Conservation (phyloP, 2,888 invertebrate genomes). For the Archips crataeganus region DNA sequence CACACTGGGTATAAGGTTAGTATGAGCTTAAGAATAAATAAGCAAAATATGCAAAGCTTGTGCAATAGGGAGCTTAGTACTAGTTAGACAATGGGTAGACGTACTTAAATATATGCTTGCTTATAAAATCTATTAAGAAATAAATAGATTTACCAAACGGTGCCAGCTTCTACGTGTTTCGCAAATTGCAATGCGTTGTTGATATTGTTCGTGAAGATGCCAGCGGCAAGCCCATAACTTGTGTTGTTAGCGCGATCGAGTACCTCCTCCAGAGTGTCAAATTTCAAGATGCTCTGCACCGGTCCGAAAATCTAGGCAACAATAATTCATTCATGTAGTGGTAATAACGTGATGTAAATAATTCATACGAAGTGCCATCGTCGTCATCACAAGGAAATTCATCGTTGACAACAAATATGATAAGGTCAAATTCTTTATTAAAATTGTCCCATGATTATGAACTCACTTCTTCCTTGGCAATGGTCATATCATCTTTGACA, state of each 20-base stretch:
- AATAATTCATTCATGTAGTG: not conserved
- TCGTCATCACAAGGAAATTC: not conserved
- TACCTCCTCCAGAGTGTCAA: conserved; percentile 89
- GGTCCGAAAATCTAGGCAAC: conserved; percentile 91
- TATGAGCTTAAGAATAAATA: too few relatives aligned
- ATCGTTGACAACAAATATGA: not conserved
- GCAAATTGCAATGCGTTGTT: conserved; percentile 89
- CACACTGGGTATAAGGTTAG: too few relatives aligned
- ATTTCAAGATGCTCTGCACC: conserved; percentile 92
- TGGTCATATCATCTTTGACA: conserved; percentile 91
- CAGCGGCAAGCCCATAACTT: conserved; percentile 91
- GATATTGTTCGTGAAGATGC: conserved; percentile 90
- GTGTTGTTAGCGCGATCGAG: conserved; percentile 91
- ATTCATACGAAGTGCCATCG: too few relatives aligned
- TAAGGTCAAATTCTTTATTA: too few relatives aligned
- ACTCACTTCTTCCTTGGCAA: conserved; percentile 90
- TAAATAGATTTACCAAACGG: conserved; percentile 84
- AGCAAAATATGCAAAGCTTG: too few relatives aligned
- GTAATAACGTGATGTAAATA: too few relatives aligned
- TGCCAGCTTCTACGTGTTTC: conserved; percentile 89
- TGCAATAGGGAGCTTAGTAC: too few relatives aligned
- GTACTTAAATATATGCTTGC: too few relatives aligned
- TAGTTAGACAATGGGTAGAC: too few relatives aligned
- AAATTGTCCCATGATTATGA: not conserved
- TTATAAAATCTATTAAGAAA: not conserved